A percentile compares a stretch with the other conserved stretches of the same genome.
phyloP scores from a whole-genome alignment of 2,113 vertebrate genomes.

The Sander lucioperca region DNA sequence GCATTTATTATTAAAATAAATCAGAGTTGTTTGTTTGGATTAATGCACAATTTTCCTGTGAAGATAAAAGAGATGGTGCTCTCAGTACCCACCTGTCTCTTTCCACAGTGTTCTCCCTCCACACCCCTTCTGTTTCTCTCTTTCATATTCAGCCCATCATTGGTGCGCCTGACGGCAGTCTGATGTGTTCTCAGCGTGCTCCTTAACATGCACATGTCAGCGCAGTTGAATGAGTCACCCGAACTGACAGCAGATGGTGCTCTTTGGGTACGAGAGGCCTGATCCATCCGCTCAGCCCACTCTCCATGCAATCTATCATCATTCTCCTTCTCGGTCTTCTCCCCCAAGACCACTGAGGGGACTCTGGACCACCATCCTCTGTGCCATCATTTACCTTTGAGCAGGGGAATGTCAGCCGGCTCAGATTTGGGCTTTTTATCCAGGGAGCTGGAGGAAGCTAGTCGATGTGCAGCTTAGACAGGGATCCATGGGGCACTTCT shows the following conservation, averaged over 20 bases:
- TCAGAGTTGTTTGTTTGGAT: constrained; percentile 37
- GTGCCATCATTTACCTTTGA: constrained; percentile 82
- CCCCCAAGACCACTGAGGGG: constrained; percentile 71
- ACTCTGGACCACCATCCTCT: constrained; percentile 78
- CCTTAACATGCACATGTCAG: constrained; percentile 69
- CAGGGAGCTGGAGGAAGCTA: constrained; percentile 66
- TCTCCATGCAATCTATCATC: constrained; percentile 82
- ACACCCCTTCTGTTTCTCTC: constrained; percentile 20
- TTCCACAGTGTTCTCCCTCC: constrained; percentile 20
- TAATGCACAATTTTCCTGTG: constrained; percentile 19
- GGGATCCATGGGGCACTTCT: constrained; percentile 74
- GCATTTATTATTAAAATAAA: constrained; percentile 13
- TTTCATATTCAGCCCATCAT: constrained; percentile 65
- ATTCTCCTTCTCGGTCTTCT: constrained; percentile 73
- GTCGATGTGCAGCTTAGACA: constrained; percentile 72
- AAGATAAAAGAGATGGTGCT: constrained; percentile 39
- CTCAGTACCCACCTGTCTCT: constrained; percentile 47
- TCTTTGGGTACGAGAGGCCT: constrained; percentile 82
- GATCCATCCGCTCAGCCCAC: constrained; percentile 63
- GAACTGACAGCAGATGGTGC: constrained; percentile 88
- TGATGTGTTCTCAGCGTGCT: constrained; percentile 70
- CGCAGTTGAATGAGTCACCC: constrained; percentile 75
- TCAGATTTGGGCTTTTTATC: constrained; percentile 78
- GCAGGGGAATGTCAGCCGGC: constrained; percentile 77
- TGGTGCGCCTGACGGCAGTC: constrained; percentile 58